Conservation (phyloP, 1,140 invertebrate species). For the Apocrypta bakeri region DNA sequence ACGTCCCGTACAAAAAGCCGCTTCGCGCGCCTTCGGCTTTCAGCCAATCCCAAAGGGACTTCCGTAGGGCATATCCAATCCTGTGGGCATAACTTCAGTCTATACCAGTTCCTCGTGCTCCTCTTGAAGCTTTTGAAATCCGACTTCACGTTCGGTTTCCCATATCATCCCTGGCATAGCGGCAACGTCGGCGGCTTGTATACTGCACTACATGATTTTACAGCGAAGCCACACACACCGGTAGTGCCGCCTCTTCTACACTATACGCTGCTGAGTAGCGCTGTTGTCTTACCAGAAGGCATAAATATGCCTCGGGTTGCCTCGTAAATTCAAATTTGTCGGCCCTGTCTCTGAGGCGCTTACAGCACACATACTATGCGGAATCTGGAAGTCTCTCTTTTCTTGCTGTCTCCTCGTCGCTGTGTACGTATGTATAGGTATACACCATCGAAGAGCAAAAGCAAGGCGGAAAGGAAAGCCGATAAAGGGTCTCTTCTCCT, state of each 20-base stretch:
- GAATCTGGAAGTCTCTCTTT: neutral
- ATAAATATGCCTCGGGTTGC: constrained; percentile 24
- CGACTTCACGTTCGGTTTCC: constrained; percentile 28
- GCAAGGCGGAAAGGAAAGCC: constrained; percentile 27
- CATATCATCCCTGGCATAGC: neutral
- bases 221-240: neutral
- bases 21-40: neutral
- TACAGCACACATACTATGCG: neutral
- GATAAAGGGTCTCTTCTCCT: neutral
- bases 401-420: neutral
- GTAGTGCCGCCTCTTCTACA: too few relatives aligned
- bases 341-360: neutral
- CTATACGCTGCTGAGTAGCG: neutral
- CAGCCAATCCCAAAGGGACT: neutral
- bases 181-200: too few relatives aligned
- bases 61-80: neutral
- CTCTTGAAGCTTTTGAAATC: constrained; percentile 39
- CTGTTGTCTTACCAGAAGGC: constrained; percentile 5
- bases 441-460: too few relatives aligned
- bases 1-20: too few relatives aligned
- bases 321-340: constrained; percentile 48
- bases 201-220: neutral
- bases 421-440: too few relatives aligned
- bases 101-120: neutral
- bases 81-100: neutral